Percentiles rank a stretch among this genome's conserved stretches.
phyloP scores from a whole-genome alignment of 1,140 invertebrate genomes.

The Hyposmocoma kahamanoa region DNA sequence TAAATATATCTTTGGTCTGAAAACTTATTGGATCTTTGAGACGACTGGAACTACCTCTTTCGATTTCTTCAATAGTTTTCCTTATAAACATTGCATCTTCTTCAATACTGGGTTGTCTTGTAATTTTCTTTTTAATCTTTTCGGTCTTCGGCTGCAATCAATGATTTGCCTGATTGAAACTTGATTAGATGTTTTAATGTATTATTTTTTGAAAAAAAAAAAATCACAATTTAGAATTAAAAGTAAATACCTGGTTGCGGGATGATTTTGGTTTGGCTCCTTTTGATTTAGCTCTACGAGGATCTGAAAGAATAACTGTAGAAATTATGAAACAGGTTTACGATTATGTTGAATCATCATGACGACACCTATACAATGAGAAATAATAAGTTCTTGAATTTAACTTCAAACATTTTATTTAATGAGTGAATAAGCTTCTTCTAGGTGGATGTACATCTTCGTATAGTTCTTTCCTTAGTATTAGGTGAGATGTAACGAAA shows the following conservation, averaged over 20 bases:
- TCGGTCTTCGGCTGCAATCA: conserved; percentile 38
- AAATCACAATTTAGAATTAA: neutral
- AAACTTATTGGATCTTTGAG: conserved; percentile 33
- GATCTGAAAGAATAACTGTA: conserved; percentile 47
- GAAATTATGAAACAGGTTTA: conserved; percentile 18
- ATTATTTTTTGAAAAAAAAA: neutral
- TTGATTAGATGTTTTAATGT: neutral
- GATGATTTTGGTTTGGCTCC: conserved; percentile 28
- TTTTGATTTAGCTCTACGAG: conserved; percentile 33
- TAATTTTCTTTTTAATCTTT: conserved; percentile 38
- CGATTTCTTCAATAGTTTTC: conserved; percentile 64
- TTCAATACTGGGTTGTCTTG: conserved; percentile 53
- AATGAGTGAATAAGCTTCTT: no score
- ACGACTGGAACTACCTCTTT: conserved; percentile 49
- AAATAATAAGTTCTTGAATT: no score
- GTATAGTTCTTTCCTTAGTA: neutral
- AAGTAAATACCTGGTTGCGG: conserved; percentile 44
- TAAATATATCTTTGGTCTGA: conserved; percentile 11
- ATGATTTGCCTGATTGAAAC: no score
- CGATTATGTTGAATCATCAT: no score
- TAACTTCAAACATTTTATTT: no score
- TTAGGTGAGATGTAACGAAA: neutral
- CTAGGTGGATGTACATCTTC: no score
- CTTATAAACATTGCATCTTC: conserved; percentile 63
- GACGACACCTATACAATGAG: no score